A percentile compares a stretch with the other conserved stretches of the same genome.
Conservation (phyloP, 2,888 invertebrate genomes). For the Octodonta nipae region DNA sequence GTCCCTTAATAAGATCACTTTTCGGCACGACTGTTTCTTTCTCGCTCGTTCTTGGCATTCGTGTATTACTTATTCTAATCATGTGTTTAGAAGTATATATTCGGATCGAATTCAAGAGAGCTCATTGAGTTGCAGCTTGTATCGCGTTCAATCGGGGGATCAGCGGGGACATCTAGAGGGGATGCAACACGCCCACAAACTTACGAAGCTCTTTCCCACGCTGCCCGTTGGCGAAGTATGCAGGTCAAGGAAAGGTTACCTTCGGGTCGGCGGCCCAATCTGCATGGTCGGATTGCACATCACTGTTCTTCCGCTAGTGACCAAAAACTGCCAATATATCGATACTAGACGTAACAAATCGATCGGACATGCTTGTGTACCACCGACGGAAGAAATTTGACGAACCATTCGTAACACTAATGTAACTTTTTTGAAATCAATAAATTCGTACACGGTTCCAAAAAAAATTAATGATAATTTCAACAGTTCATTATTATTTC, state of each 20-base stretch:
- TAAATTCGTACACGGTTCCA: too few relatives aligned
- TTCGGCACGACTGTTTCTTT: too few relatives aligned
- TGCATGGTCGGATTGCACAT: constrained; percentile 24
- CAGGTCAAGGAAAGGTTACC: constrained; percentile 52
- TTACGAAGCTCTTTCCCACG: constrained; percentile 39
- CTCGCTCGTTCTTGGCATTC: too few relatives aligned
- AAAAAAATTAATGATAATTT: too few relatives aligned
- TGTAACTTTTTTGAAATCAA: too few relatives aligned
- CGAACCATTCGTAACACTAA: too few relatives aligned
- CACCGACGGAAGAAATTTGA: too few relatives aligned
- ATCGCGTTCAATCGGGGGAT: constrained; percentile 30
- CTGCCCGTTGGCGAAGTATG: constrained; percentile 49
- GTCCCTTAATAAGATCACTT: too few relatives aligned
- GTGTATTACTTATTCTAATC: constrained; percentile 34
- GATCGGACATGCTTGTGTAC: too few relatives aligned
- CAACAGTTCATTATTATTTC: too few relatives aligned
- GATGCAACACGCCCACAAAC: constrained; percentile 38
- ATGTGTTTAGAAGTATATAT: constrained; percentile 34
- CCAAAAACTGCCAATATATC: constrained; percentile 11
- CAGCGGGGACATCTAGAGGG: constrained; percentile 42
- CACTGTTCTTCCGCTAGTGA: constrained; percentile 22
- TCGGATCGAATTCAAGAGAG: constrained; percentile 32
- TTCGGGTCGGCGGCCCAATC: constrained; percentile 35
- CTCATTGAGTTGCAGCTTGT: constrained; percentile 37
- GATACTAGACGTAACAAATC: too few relatives aligned